Percentiles rank a stretch among this genome's conserved stretches.
These are phyloP conservation scores for Poecilus cupreus DNA, from an alignment of 2,888 invertebrate species.

Conservation along the genomic window DNA sequence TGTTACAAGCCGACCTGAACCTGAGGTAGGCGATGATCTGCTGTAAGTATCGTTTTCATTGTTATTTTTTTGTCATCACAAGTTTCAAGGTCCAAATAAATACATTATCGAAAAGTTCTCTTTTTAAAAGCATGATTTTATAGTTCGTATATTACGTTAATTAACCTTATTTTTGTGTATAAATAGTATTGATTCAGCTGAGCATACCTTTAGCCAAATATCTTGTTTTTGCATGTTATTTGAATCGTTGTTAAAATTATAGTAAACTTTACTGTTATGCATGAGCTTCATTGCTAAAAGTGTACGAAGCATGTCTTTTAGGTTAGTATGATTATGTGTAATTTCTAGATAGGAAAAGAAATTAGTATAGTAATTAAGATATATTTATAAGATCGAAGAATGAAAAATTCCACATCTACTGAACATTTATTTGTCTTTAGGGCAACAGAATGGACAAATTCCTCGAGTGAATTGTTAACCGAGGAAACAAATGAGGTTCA, in stretches of 20 bases:
- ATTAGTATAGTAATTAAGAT: no score
- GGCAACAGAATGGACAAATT: slow-evolving; percentile 11
- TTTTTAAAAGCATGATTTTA: neutral
- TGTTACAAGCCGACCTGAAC: slow-evolving; percentile 53
- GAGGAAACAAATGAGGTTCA: slow-evolving; percentile 32
- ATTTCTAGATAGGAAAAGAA: neutral
- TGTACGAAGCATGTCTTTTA: slow-evolving; percentile 22
- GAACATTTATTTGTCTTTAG: slow-evolving; percentile 28
- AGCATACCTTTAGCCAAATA: neutral
- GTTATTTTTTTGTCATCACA: slow-evolving; percentile 37
- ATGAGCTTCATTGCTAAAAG: neutral
- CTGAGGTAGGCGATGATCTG: slow-evolving; percentile 57
- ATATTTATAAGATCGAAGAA: neutral
- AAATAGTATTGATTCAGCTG: slow-evolving; percentile 25
- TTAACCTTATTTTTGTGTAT: slow-evolving; percentile 16
- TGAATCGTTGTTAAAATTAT: neutral
- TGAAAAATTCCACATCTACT: neutral
- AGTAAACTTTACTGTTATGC: neutral
- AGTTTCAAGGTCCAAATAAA: slow-evolving; percentile 29
- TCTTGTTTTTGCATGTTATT: slow-evolving; percentile 42
- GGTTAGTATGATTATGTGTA: slow-evolving; percentile 6
- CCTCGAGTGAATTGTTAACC: neutral
- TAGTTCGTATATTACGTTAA: neutral
- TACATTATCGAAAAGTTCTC: neutral
- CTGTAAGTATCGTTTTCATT: slow-evolving; percentile 56